A percentile compares a stretch with the other conserved stretches of the same genome.
Conservation (phyloP, 2,888 invertebrate species). For the Emmelina monodactyla region DNA sequence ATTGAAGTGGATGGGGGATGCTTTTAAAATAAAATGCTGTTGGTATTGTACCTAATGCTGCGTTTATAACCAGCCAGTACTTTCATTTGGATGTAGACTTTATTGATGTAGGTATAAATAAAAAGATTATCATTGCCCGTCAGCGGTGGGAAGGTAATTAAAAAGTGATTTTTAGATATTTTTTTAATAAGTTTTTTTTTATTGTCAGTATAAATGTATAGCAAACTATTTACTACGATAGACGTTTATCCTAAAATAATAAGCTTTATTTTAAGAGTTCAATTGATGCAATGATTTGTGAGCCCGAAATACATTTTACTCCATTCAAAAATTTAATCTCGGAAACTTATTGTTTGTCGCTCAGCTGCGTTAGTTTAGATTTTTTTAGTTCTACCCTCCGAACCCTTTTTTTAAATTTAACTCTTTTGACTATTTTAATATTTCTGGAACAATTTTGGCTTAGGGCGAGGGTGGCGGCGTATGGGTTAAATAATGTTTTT, state of each 20-base stretch:
- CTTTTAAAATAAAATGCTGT: background rate
- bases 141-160: too few relatives aligned
- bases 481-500: slow-evolving; percentile 29
- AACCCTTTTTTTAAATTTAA: slow-evolving; percentile 61
- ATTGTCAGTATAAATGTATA: too few relatives aligned
- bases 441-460: slow-evolving; percentile 53
- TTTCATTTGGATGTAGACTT: too few relatives aligned
- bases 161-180: too few relatives aligned
- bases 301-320: slow-evolving; percentile 20
- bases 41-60: too few relatives aligned
- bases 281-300: slow-evolving; percentile 17
- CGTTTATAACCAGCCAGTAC: too few relatives aligned
- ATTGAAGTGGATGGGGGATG: slow-evolving; percentile 55
- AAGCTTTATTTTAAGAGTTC: too few relatives aligned
- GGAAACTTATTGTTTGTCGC: slow-evolving; percentile 34
- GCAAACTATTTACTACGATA: too few relatives aligned
- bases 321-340: slow-evolving; percentile 21
- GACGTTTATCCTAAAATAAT: too few relatives aligned
- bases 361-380: slow-evolving; percentile 63
- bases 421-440: slow-evolving; percentile 66
- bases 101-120: too few relatives aligned
- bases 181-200: too few relatives aligned
- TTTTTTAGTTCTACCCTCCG: slow-evolving; percentile 45
- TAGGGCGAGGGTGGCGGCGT: slow-evolving; percentile 38
- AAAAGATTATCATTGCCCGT: too few relatives aligned